phyloP scores from a whole-genome alignment of 1,140 invertebrate genomes.

The Bombus turneri region DNA sequence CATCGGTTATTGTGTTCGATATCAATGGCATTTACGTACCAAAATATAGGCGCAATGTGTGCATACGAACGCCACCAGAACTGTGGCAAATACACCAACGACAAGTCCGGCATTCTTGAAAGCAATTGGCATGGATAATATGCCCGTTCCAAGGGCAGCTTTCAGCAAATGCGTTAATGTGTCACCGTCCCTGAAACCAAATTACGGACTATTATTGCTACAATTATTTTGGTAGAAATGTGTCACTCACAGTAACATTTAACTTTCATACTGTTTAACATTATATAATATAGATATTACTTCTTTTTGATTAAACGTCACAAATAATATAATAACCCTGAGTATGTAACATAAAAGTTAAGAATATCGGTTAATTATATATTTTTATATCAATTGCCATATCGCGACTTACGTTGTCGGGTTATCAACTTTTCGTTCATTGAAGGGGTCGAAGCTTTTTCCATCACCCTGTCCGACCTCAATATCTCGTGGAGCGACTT shows the following conservation, averaged over 20 bases:
- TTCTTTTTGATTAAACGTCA: neutral
- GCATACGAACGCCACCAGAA: conserved; percentile 91
- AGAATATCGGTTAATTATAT: neutral
- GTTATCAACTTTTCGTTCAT: conserved; percentile 87
- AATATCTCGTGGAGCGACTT: conserved; percentile 80
- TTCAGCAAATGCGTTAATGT: conserved; percentile 93
- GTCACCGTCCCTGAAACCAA: conserved; percentile 88
- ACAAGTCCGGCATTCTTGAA: conserved; percentile 91
- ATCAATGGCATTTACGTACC: conserved; percentile 83
- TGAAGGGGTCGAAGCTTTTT: conserved; percentile 88
- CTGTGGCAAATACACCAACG: conserved; percentile 89
- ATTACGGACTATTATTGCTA: neutral
- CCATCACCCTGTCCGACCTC: conserved; percentile 81
- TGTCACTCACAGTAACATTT: neutral
- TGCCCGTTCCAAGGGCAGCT: conserved; percentile 95
- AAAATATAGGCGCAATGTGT: conserved; percentile 94
- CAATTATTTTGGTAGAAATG: neutral
- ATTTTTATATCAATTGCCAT: neutral
- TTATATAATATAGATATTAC: neutral
- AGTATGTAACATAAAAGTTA: neutral
- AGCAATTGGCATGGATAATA: conserved; percentile 94
- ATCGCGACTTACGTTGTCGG: conserved; percentile 89
- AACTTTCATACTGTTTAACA: neutral
- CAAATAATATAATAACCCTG: neutral
- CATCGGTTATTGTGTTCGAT: neutral